Evolutionary conservation across 2,113 vertebrate genomes (phyloP), one percentile per base, ranked within the genome.

Genomic region (Crocuta crocuta): DNA sequence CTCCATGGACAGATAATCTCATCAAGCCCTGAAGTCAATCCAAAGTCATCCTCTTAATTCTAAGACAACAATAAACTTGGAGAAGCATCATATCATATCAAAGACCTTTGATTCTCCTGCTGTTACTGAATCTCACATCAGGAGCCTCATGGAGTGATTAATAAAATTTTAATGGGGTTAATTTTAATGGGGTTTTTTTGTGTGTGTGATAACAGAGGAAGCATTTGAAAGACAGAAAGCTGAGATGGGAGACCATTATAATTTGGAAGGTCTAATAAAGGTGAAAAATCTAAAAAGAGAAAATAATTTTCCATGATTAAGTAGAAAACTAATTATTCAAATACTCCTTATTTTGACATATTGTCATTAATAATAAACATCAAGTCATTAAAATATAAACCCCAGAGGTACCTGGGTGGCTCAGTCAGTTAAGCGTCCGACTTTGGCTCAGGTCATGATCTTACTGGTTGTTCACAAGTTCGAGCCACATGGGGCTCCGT

Each of bases 241-340:
- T 50, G 43, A 78, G 1, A 68, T 53, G 45, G 35, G 9, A 88
- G 85, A 63, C 76, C 9, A 78, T 84, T 90, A 21, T 76, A 28
- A 92, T 53, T 33, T 23, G 0, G 8, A 17, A 0, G 0, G 35
- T 39, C 26, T 76, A 58, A 35, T 70, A 43, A 66, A 89, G 7
- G 73, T 19, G 33, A 88, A 89, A 91, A 82, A 48, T 92, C 24
- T 79, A 80, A 95, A 85, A 95, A 65, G 9, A 61, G 19, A 76
- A 92, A 79, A 86, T n/a, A 91, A 55, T 66, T 95, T 88, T 96
- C 7, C 10, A 83, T 61, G 33, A 91, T 78, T 78, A 91, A 94
- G 31, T 66, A 23, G 15, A 83, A 79, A 92, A 39, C n/a, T 70
- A 43, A 61, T 63, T 53, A 84, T 80, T 94, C 33, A 71, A 71